Conservation (phyloP, 2,888 invertebrate species). For the Reticulitermes lucifugus region DNA sequence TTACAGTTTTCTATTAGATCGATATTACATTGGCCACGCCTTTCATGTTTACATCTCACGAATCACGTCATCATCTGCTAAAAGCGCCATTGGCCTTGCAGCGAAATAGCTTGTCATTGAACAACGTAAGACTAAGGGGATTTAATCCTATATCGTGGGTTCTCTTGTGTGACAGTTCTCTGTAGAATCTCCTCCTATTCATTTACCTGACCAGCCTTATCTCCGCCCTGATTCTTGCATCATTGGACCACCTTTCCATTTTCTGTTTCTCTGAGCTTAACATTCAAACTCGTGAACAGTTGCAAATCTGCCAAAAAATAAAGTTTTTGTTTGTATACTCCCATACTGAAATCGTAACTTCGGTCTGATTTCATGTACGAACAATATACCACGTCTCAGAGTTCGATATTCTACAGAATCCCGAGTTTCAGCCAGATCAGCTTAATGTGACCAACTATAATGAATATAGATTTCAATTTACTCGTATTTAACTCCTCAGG, state of each 20-base stretch:
- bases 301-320: neutral
- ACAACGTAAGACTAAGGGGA: neutral
- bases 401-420: neutral
- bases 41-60: neutral
- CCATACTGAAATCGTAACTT: neutral
- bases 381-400: neutral
- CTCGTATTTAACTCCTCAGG: too few species aligned
- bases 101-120: neutral
- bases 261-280: neutral
- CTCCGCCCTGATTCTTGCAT: neutral
- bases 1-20: neutral
- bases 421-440: neutral
- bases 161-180: neutral
- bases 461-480: too few species aligned
- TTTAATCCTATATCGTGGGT: neutral
- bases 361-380: neutral
- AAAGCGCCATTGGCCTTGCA: neutral
- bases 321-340: neutral
- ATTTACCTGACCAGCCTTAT: conserved; percentile 1
- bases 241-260: conserved; percentile 1
- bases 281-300: conserved; percentile 1
- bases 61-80: neutral
- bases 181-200: conserved; percentile 3
- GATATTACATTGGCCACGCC: neutral
- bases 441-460: too few species aligned